These are phyloP conservation scores for Penaeus japonicus DNA, from an alignment of 1,140 invertebrate species.

Conservation along the genomic window DNA sequence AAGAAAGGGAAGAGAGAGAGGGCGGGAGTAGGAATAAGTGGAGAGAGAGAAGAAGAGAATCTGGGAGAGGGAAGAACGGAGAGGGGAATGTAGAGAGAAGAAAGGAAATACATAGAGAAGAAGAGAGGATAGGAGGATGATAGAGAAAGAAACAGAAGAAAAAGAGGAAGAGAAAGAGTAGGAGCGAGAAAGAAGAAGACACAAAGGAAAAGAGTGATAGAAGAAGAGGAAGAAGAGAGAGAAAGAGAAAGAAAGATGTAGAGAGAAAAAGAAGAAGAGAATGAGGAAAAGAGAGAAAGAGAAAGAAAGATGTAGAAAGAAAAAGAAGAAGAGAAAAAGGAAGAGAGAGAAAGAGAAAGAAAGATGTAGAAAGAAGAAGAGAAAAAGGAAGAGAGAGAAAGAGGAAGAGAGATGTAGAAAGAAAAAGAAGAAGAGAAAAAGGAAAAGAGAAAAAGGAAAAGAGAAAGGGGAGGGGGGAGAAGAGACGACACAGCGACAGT, in stretches of 20 bases:
- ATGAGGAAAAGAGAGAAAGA: neutral
- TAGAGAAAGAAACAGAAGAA: neutral
- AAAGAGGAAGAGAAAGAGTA: neutral
- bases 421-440: neutral
- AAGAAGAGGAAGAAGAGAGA: neutral
- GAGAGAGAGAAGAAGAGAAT: neutral
- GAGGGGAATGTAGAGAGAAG: neutral
- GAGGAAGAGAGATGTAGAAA: neutral
- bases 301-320: neutral
- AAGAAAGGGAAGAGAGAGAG: neutral
- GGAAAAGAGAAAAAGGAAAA: neutral
- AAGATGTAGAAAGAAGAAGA: neutral
- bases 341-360: neutral
- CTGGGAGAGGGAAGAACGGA: neutral
- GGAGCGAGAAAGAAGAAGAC: neutral
- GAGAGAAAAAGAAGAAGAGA: neutral
- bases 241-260: neutral
- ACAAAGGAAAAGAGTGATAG: neutral
- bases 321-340: no score
- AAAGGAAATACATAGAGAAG: neutral
- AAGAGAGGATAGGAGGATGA: neutral
- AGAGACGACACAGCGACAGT: neutral
- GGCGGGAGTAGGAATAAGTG: neutral
- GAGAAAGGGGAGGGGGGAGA: neutral
- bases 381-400: neutral